Evolutionary conservation across 2,113 vertebrate genomes (phyloP), one percentile per base, ranked within the genome.

Genomic region (Carollia perspicillata): DNA sequence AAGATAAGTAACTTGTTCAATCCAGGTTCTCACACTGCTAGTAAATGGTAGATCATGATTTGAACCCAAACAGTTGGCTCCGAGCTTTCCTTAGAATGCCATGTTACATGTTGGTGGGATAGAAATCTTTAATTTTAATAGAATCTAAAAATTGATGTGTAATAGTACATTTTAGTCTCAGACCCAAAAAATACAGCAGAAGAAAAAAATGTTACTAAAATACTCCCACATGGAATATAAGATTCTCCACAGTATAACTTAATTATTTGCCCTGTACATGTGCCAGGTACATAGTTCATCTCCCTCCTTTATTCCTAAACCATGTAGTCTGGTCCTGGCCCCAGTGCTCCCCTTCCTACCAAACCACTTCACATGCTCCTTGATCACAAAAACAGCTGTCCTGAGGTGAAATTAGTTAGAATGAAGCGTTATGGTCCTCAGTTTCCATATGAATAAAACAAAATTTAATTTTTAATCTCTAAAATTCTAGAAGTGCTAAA

Each of bases 51-150:
- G 60, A 79, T 66, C 6, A 10, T 90, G 47, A 84, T 84, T 63
- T 84, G 53, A 83, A 83, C 33, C 17, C 18, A 66, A n/a, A 6
- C 11, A 63, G 0, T 63, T 95, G 33, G 28, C 28, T 69, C 13
- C 33, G 55, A 55, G 40, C 44, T 68, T 95, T 68, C 44, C 53
- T 65, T 88, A 16, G 40, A 85, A 89, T 9, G 10, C 72, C 84
- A 1, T 72, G 5, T 83, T 93, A 40, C 13, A 20, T 80, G 91
- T 33, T 53, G 20, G 65, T 91, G 35, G n/a, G 12, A 26, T 60
- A 79, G n/a, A 91, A 91, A 58, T 77, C 30, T 80, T 95, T 84
- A 93, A 53, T 87, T 84, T 88, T 44, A 66, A 58, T 71, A 83
- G 60, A 63, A 71, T 74, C 35, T 93, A 49, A 72, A 80, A 94